phyloP scores from a whole-genome alignment of 1,140 invertebrate genomes.

The Zophobas morio region DNA sequence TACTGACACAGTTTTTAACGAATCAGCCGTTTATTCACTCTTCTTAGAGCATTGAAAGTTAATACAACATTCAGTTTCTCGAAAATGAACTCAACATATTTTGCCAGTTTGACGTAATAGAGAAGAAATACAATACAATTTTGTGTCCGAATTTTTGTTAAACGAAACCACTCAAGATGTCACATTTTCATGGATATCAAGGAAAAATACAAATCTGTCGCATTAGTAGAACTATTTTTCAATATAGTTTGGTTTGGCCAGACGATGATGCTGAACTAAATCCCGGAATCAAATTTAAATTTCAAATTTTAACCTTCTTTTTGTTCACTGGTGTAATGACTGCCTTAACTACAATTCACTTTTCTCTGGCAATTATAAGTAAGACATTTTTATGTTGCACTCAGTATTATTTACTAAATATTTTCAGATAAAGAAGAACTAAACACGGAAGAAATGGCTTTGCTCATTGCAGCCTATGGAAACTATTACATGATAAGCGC shows the following conservation, averaged over 20 bases:
- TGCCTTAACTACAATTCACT: background rate
- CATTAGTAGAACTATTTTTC: background rate
- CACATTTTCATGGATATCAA: background rate
- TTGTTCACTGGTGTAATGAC: background rate
- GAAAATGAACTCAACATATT: no score
- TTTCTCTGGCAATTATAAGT: background rate
- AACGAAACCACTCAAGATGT: no score
- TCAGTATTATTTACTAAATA: background rate
- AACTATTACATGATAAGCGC: background rate
- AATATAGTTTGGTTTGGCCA: constrained; percentile 8
- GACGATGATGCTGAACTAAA: background rate
- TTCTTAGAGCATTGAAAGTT: no score
- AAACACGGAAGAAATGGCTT: background rate
- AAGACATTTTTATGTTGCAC: background rate
- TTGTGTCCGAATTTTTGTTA: no score
- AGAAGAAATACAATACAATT: no score
- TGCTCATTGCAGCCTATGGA: background rate
- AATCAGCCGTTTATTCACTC: no score
- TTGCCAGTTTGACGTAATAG: no score
- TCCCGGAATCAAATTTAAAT: background rate
- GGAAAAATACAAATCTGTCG: background rate
- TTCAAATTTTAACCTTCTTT: background rate
- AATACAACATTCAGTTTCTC: no score
- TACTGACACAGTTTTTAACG: no score
- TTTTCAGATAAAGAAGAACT: background rate